Conservation (phyloP, 2,113 vertebrate genomes). For the Eleginops maclovinus region DNA sequence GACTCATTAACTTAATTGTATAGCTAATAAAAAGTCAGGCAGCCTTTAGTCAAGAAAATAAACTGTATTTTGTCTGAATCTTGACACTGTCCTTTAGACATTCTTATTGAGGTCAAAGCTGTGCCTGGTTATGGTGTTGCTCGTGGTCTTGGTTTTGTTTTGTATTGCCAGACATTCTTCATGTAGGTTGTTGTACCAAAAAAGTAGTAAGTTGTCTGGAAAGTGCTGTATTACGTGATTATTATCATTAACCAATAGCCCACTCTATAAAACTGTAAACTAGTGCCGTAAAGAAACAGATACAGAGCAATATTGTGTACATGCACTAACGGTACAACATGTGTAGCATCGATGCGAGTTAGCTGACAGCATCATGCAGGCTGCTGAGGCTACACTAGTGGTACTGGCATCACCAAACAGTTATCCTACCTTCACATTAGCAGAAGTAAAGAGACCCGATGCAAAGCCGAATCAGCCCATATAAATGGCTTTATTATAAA, state of each 20-base stretch:
- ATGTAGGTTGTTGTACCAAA: background rate
- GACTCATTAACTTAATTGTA: background rate
- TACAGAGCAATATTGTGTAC: background rate
- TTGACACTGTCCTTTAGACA: background rate
- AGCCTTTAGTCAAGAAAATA: background rate
- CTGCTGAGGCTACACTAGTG: background rate
- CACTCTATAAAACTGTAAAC: background rate
- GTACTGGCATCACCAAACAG: background rate
- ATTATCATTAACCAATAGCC: background rate
- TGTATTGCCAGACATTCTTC: background rate
- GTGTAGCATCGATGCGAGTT: background rate
- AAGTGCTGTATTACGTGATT: background rate
- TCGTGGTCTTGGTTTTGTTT: background rate
- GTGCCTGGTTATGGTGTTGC: background rate
- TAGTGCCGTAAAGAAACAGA: background rate
- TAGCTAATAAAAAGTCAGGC: background rate
- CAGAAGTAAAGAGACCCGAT: background rate
- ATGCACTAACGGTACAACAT: background rate
- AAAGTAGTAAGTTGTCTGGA: no score
- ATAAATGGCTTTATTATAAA: background rate
- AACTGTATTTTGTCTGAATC: background rate
- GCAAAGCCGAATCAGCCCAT: rapidly evolving
- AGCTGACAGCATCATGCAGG: background rate
- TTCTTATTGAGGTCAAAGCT: background rate
- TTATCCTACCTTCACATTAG: conserved; percentile 45